Evolutionary conservation across 2,888 invertebrate genomes (phyloP), one percentile per base, ranked within the genome.

Genomic region (Molorchus minor): DNA sequence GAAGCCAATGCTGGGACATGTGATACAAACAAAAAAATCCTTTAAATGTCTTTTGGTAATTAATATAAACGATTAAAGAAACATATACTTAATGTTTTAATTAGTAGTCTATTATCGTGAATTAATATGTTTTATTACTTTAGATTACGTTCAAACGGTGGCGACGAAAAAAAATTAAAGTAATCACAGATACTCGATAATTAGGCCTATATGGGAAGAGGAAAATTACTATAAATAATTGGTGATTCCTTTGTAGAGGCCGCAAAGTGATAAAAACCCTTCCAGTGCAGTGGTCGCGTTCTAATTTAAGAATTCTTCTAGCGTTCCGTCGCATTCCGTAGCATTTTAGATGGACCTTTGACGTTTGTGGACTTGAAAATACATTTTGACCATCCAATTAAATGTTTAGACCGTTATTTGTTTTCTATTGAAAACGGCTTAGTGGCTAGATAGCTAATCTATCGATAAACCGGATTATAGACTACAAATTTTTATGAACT

Each of bases 221-320:
- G 68, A 68, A 69, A 65, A 60, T 60, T 51, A 64, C 65, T 62
- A 67, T 67, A 64, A 71, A 68, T 68, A 68, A 70, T 61, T 60
- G n/a, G n/a, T n/a, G 65, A 64, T 61, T 65, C 64, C 68, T 69
- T 70, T 67, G 69, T 33, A 3, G 51, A 41, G 58, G 60, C 65
- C 65, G 68, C 58, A 33, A 46, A 40, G 56, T 45, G 65, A 67
- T 65, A 65, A 69, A 69, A 73, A 72, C 64, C 64, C 60, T 61
- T 63, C 60, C 63, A 59, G 66, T 67, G 61, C 63, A 59, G 66
- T 67, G 65, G 58, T 58, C 64, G n/a, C n/a, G 68, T 64, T 69
- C 75, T 74, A 75, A 75, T 75, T 75, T 75, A 69, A 70, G 70
- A 70, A 75, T 75, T 69, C 71, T 64, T 69, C 3, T 58, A 59